Conservation (phyloP, 2,888 invertebrate genomes). For the Acleris literana region DNA sequence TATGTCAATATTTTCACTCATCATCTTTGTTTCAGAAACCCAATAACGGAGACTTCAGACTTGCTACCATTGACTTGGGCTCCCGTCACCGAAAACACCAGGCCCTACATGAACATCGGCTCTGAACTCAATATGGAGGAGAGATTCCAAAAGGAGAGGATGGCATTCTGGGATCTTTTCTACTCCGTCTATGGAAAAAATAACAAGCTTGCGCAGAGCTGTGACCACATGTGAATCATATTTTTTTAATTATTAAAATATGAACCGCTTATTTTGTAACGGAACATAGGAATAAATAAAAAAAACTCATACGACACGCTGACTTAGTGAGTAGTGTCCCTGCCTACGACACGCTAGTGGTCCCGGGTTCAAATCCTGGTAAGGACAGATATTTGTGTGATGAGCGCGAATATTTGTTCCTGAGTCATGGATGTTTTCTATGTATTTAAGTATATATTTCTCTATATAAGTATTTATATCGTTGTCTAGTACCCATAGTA, state of each 20-base stretch:
- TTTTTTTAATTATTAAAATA: not conserved
- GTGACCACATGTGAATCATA: conserved; percentile 9
- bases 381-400: too few species aligned
- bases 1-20: conserved; percentile 40
- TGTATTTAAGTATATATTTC: too few species aligned
- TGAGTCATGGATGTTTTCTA: too few species aligned
- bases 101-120: conserved; percentile 67
- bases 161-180: conserved; percentile 77
- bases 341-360: too few species aligned
- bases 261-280: too few species aligned
- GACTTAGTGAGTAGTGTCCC: too few species aligned
- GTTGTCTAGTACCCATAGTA: too few species aligned
- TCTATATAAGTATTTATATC: too few species aligned
- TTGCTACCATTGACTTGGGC: conserved; percentile 62
- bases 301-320: too few species aligned
- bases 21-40: conserved; percentile 58
- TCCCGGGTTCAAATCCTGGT: too few species aligned
- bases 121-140: conserved; percentile 55
- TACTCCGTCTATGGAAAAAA: conserved; percentile 63
- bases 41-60: conserved; percentile 57
- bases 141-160: conserved; percentile 62
- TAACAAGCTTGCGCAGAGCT: conserved; percentile 52
- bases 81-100: conserved; percentile 51
- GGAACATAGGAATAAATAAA: too few species aligned
- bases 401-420: too few species aligned